Evolutionary conservation across 2,888 invertebrate genomes (phyloP), one percentile per base, ranked within the genome.

Genomic region (Phlogophora meticulosa): DNA sequence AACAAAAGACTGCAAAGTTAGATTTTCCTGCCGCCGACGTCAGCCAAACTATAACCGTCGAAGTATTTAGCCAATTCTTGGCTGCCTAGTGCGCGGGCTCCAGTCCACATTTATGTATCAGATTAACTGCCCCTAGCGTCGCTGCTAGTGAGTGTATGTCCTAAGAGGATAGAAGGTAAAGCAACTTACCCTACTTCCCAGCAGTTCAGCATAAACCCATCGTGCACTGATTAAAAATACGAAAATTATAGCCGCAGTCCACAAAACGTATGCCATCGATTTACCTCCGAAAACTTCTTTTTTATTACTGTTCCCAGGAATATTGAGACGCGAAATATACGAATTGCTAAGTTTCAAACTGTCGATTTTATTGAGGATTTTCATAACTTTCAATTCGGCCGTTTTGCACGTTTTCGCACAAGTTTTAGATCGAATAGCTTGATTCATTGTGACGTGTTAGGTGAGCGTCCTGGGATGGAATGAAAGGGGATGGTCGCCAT

Each of bases 361-460:
- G 2, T 93, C 87, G 2, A 94, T 92, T 87, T 93, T 95, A 20
- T 80, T 85, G 0, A 94, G 53, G 60, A 95, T 92, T 85, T 92
- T 94, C 4, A 83, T 72, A 3, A 95, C 45, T 88, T 92, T 94
- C 3, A 88, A 56, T 82, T 95, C 94, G 0, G 93, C 92, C 0
- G 81, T 76, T 91, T 94, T 95, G 4, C 87, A 62, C 77, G 91
- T 93, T 81, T 93, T 94, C 1, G 93, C 92, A 42, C 88, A 89
- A 4, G 82, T 72, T 83, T 92, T 94, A 0, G 78, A 66, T 13
- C 80, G 83, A 1, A 53, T 45, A n/a, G 80, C 75, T 46, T 81
- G 82, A 61, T 73, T 87, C 94, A 93, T 94, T 69, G 85, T 86
- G 58, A 32, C 55, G 42, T 51, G 67, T 60, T 61, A 34, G 24